These are phyloP conservation scores for Cydia pomonella DNA, from an alignment of 1,140 invertebrate genomes.

Conservation along the genomic window DNA sequence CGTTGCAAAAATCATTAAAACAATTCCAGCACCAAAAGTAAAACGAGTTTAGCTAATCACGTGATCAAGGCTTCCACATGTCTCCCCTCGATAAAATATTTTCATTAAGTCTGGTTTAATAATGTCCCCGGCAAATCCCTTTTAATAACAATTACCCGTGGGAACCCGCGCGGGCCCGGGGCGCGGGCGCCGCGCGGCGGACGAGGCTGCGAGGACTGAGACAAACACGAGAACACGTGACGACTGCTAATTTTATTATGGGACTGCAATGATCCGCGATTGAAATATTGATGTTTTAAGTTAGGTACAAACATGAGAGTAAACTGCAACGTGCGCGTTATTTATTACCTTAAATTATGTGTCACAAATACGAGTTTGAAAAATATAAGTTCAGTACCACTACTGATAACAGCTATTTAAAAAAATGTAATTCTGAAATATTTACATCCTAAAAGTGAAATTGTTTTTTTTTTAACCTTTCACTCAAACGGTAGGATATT, in stretches of 20 bases:
- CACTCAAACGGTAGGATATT: no score
- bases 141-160: background rate
- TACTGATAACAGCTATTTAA: no score
- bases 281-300: background rate
- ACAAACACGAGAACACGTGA: background rate
- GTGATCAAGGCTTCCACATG: background rate
- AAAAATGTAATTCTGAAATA: no score
- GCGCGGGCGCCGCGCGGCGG: background rate
- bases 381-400: no score
- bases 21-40: background rate
- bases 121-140: background rate
- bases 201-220: background rate
- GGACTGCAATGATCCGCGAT: background rate
- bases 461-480: no score
- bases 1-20: background rate
- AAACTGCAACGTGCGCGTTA: no score
- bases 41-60: background rate
- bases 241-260: background rate
- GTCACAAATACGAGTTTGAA: no score
- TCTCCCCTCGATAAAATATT: background rate
- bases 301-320: background rate
- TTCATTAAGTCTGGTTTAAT: constrained; percentile 11
- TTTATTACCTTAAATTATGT: no score
- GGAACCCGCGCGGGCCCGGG: background rate
- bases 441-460: no score